Evolutionary conservation across 2,888 invertebrate species (phyloP), one percentile per base, ranked within the genome.

Genomic region (Colletes collaris): DNA sequence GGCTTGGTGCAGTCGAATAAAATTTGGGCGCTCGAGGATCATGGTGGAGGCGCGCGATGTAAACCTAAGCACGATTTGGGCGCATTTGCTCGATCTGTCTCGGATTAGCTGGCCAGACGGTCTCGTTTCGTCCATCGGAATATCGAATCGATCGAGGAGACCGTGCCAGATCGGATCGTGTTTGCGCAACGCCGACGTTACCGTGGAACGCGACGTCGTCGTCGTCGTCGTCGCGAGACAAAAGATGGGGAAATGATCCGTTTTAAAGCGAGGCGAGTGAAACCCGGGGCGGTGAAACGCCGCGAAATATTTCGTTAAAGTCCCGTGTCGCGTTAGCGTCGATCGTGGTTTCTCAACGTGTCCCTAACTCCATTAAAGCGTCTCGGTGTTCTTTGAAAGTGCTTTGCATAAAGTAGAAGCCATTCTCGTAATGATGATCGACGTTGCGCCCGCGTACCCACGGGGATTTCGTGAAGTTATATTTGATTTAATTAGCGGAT

Each of bases 401-500:
- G 72, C 66, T 81, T 81, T 81, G 81, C 81, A 81, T 81, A 81
- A 81, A 81, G 81, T 72, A 76, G 81, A 76, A 81, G 76, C 76
- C 76, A 72, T 73, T 73, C 35, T 37, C 71, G 69, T 81, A 81
- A 81, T 67, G 81, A 81, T 81, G 81, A 81, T 81, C 81, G 81
- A 80, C 81, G 69, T 81, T 81, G 70, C 76, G 55, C 50, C 27
- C 71, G 58, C 70, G 60, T 59, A 63, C 44, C 72, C 55, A n/a
- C 52, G 60, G 60, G 66, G 72, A 66, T 81, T 81, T 69, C 81
- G 69, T 35, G 16, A 76, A 81, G 81, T 81, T 81, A 81, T 81
- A 81, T 76, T 81, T 81, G 76, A 81, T 81, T 81, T 81, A 81
- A 81, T 81, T 81, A 76, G 76, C 65, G 76, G 81, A 81, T 81